phyloP scores from a whole-genome alignment of 2,888 invertebrate species.

The Gryllus longicercus region DNA sequence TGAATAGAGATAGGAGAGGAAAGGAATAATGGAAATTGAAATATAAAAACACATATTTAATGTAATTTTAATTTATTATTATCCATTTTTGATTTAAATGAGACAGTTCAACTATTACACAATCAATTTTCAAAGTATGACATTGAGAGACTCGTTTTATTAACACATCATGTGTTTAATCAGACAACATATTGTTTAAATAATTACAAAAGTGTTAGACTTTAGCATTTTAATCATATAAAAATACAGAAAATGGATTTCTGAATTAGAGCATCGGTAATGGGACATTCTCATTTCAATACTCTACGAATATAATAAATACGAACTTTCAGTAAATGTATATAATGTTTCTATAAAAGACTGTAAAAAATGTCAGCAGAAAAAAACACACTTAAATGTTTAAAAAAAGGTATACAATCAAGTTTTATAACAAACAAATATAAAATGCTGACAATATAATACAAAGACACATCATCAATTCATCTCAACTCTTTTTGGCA shows the following conservation, averaged over 20 bases:
- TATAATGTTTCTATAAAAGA: not conserved
- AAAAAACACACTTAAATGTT: not conserved
- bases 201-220: not conserved
- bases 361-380: constrained; percentile 17
- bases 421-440: not conserved
- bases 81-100: constrained; percentile 5
- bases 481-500: not conserved
- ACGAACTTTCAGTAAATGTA: constrained; percentile 3
- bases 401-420: not conserved
- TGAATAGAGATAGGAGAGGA: not conserved
- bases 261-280: constrained; percentile 20
- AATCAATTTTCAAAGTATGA: not conserved
- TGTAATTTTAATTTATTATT: not conserved
- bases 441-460: constrained; percentile 9
- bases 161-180: not conserved
- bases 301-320: constrained; percentile 11
- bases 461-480: not conserved
- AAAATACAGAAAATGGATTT: constrained; percentile 8
- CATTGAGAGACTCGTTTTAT: not conserved
- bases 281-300: constrained; percentile 22
- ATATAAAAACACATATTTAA: not conserved
- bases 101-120: not conserved
- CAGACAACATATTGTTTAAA: not conserved
- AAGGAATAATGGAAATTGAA: not conserved
- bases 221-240: constrained; percentile 1